Conservation (phyloP, 2,888 invertebrate species). For the Ramazzottius varieornatus region DNA sequence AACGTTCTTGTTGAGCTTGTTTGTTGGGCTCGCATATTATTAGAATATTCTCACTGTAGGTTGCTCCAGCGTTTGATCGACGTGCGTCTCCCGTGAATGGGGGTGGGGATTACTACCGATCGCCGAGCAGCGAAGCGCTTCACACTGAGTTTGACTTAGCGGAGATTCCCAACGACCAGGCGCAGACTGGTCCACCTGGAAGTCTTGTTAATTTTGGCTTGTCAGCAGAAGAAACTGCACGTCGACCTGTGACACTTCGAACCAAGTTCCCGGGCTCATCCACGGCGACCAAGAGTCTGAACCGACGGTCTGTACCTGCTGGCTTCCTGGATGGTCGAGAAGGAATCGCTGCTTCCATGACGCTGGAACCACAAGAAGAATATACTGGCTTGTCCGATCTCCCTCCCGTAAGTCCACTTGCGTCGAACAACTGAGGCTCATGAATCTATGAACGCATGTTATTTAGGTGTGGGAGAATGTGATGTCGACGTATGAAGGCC, state of each 20-base stretch:
- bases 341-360: background rate
- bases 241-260: background rate
- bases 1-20: no score
- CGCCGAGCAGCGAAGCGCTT: no score
- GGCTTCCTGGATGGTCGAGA: background rate
- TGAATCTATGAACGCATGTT: background rate
- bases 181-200: background rate
- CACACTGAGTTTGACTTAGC: no score
- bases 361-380: background rate
- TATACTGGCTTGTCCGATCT: background rate
- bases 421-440: background rate
- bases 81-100: no score
- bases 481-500: background rate
- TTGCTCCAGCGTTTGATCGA: no score
- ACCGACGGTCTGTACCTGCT: background rate
- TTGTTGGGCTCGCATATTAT: no score
- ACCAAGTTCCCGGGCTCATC: background rate
- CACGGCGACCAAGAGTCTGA: background rate
- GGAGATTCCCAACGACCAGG: no score
- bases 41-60: no score
- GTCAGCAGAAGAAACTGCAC: background rate
- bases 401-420: background rate
- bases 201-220: background rate
- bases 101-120: no score
- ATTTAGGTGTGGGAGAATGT: slow-evolving; percentile 1